A percentile compares a stretch with the other conserved stretches of the same genome.
Evolutionary conservation across 2,888 invertebrate genomes (phyloP).

Genomic region (Drosophila acutilabella): DNA sequence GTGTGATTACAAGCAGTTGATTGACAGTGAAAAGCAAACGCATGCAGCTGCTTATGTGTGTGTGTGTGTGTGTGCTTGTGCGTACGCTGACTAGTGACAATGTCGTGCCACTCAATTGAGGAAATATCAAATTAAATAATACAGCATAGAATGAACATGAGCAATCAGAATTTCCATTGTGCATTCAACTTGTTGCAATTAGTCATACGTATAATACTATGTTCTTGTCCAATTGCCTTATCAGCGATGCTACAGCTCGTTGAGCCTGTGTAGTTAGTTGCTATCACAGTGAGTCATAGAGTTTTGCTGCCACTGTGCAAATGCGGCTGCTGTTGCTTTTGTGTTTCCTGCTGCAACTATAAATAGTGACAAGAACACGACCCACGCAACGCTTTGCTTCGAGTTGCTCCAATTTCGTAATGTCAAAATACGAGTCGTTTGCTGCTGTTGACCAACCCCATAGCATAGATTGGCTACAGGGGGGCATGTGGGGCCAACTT

Average conservation of each 20-base stretch:
- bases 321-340: conserved; percentile 20
- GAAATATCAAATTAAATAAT: conserved; percentile 84
- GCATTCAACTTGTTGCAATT: conserved; percentile 57
- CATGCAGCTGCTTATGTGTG: not conserved
- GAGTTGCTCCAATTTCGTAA: conserved; percentile 74
- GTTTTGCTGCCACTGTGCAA: not conserved
- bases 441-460: conserved; percentile 23
- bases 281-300: conserved; percentile 37
- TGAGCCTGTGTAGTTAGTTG: conserved; percentile 13
- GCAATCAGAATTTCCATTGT: conserved; percentile 44
- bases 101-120: conserved; percentile 80
- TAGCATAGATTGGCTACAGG: conserved; percentile 1
- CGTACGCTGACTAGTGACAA: conserved; percentile 47
- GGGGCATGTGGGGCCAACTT: conserved; percentile 10
- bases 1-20: conserved; percentile 40
- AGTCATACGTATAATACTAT: conserved; percentile 49
- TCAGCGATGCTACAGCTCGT: conserved; percentile 15
- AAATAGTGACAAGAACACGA: conserved; percentile 61
- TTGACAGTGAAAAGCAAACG: conserved; percentile 47
- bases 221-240: conserved; percentile 26
- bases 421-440: conserved; percentile 48
- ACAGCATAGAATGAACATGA: conserved; percentile 37
- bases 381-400: conserved; percentile 71
- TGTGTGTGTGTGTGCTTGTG: conserved; percentile 2
- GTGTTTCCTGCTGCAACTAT: conserved; percentile 61